These are phyloP conservation scores for Heterohyrax brucei DNA, from an alignment of 2,797 vertebrate genomes.

Conservation along the genomic window DNA sequence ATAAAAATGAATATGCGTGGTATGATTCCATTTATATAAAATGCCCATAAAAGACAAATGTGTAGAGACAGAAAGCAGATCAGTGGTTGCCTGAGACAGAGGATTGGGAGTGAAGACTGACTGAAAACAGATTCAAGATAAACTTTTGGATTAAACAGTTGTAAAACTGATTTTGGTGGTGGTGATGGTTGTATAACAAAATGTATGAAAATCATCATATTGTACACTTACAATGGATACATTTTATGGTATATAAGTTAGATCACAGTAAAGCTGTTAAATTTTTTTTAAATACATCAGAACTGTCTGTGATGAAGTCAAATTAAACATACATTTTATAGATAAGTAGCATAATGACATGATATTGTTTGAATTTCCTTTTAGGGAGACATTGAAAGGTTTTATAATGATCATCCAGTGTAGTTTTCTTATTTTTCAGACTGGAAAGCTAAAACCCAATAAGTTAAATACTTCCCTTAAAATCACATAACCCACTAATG, in stretches of 20 bases:
- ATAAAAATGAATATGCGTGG: neutral
- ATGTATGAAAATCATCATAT: slow-evolving; percentile 46
- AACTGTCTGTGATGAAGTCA: neutral
- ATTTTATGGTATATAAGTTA: slow-evolving; percentile 39
- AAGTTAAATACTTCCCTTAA: slow-evolving; percentile 27
- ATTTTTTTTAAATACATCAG: neutral
- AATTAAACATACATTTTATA: slow-evolving; percentile 19
- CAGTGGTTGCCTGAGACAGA: neutral
- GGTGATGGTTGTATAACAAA: neutral
- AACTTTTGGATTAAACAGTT: slow-evolving; percentile 34
- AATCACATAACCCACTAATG: neutral
- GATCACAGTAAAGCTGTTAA: slow-evolving; percentile 17
- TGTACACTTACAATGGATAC: neutral
- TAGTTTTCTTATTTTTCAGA: slow-evolving; percentile 12
- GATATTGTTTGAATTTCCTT: neutral
- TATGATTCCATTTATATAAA: slow-evolving; percentile 22
- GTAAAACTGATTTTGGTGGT: slow-evolving; percentile 40
- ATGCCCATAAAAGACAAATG: slow-evolving; percentile 7
- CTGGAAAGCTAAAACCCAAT: neutral
- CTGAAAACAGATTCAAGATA: neutral
- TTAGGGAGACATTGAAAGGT: slow-evolving; percentile 1
- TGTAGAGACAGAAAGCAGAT: slow-evolving; percentile 10
- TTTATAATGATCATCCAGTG: slow-evolving; percentile 33
- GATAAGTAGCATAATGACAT: neutral
- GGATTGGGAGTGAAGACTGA: neutral